Conservation (phyloP, 2,797 vertebrate species). For the Sciurus vulgaris region DNA sequence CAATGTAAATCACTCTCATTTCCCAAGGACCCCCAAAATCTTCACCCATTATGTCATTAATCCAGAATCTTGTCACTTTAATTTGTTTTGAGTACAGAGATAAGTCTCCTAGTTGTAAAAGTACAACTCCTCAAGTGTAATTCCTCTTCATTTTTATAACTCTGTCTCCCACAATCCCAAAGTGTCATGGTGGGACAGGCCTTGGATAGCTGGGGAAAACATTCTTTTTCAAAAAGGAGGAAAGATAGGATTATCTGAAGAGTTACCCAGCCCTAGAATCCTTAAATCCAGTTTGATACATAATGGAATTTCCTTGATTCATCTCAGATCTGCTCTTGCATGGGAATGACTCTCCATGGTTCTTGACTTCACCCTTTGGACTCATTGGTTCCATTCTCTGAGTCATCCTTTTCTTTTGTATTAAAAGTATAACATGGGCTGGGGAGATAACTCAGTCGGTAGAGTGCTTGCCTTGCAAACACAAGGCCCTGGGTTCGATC, state of each 20-base stretch:
- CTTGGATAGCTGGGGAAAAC: background rate
- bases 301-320: background rate
- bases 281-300: background rate
- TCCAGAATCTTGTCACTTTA: slow-evolving; percentile 29
- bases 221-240: background rate
- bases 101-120: background rate
- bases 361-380: background rate
- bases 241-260: background rate
- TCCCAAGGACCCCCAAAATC: background rate
- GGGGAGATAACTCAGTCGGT: too few relatives aligned
- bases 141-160: background rate
- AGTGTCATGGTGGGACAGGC: background rate
- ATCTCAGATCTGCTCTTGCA: background rate
- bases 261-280: background rate
- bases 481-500: too few relatives aligned
- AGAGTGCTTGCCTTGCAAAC: too few relatives aligned
- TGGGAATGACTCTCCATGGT: background rate
- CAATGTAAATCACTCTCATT: background rate
- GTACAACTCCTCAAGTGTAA: background rate
- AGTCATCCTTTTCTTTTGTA: slow-evolving; percentile 9
- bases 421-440: too few relatives aligned
- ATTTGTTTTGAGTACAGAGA: background rate
- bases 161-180: background rate
- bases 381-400: background rate
- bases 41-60: background rate